Evolutionary conservation across 2,113 vertebrate genomes (phyloP).

Genomic region (Dissostichus mawsoni): DNA sequence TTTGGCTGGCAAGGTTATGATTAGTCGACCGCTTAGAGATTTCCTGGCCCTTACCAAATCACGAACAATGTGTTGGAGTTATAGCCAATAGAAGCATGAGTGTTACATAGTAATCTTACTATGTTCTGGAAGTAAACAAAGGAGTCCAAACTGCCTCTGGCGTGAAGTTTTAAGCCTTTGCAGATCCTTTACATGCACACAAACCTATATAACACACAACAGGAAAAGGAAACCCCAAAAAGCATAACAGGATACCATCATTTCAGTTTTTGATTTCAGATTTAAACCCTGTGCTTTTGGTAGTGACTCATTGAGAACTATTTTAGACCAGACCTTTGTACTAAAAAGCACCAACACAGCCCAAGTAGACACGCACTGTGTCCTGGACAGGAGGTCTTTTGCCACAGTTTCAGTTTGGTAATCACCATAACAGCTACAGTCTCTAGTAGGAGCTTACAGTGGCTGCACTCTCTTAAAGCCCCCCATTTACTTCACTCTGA

Average conservation of each 20-base stretch:
- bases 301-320: not conserved
- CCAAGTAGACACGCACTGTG: not conserved
- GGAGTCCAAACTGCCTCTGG: too few species aligned
- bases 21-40: too few species aligned
- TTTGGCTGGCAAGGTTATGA: not conserved
- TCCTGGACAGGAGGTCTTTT: conserved; percentile 29
- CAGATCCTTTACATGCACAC: too few species aligned
- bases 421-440: conserved; percentile 26
- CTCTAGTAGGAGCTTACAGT: not conserved
- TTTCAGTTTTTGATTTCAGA: not conserved
- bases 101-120: too few species aligned
- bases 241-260: not conserved
- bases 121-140: too few species aligned
- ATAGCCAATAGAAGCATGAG: too few species aligned
- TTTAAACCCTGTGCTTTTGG: not conserved
- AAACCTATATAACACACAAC: not conserved
- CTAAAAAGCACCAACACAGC: not conserved
- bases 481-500: conserved; percentile 2
- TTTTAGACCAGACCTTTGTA: not conserved
- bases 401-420: conserved; percentile 6
- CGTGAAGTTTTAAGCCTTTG: too few species aligned
- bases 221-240: not conserved
- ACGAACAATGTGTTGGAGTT: too few species aligned
- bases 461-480: not conserved
- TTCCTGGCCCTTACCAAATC: too few species aligned